Evolutionary conservation across 1,140 invertebrate species (phyloP), one percentile per base, ranked within the genome.

Genomic region (Halyomorpha halys): DNA sequence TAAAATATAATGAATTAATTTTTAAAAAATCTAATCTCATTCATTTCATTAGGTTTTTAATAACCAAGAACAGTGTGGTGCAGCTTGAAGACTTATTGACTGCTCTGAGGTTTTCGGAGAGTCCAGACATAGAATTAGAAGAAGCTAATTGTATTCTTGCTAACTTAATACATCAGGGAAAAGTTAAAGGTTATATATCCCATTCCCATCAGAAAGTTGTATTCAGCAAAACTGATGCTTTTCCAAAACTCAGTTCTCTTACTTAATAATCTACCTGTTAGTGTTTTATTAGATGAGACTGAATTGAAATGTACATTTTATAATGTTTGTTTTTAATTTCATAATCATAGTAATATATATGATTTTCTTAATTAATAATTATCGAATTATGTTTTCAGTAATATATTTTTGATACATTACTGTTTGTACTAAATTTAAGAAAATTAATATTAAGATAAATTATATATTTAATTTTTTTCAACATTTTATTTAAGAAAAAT

Each of bases 131-230:
- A 15, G 90, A 94, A 74, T 78, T 89, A 66, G 94, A 97, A 76
- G 94, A 98, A 76, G 92, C 92, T 0, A 87, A 96, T 71, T 98
- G 95, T 77, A 91, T 98, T 72, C 82, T 98, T 14, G 91, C 94
- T 0, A 98, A 97, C 80, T 81, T 98, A 25, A 98, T 99, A 72
- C 91, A 86, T 74, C 93, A 97, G 74, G 91, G 90, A 2, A 91
- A 90, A 78, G 89, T 94, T 65, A 91, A 98, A 75, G 96, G 97
- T 0, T 99, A 99, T 74, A 97, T 99, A 72, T 97, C 94, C 0
- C 87, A 96, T 77, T 89, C 93, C 66, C 95, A 98, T 76, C 88
- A 96, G 73, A 98, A 97, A 77, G 78, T 99, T 59, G 95, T 99
- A 56, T 87, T 99, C 47, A 97, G 94, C 68, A 98, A 98, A 76